phyloP scores from a whole-genome alignment of 2,888 invertebrate species.

The Eupithecia abbreviata region DNA sequence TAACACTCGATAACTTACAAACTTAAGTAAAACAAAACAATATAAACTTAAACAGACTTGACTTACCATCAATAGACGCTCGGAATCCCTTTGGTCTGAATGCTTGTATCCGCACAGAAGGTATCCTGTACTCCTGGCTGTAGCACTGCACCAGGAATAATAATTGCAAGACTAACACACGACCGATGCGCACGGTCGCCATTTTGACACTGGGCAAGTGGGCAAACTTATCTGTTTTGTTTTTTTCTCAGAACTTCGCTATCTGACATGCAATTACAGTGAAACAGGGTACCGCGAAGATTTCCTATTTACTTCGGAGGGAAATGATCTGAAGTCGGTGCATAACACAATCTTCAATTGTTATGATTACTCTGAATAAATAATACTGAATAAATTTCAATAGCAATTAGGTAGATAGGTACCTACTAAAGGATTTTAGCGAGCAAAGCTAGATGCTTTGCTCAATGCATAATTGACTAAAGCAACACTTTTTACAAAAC shows the following conservation, averaged over 20 bases:
- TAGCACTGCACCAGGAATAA: slow-evolving; percentile 43
- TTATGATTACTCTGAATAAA: not conserved
- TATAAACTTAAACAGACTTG: slow-evolving; percentile 42
- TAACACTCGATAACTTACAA: not conserved
- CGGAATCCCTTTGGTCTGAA: slow-evolving; percentile 83
- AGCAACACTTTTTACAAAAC: not conserved
- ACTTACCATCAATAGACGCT: slow-evolving; percentile 84
- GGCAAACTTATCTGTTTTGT: not conserved
- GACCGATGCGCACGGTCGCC: slow-evolving; percentile 44
- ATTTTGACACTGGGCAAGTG: slow-evolving; percentile 54
- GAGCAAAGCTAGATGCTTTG: not conserved
- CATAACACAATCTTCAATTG: not conserved
- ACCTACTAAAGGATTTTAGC: not conserved
- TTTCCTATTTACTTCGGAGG: not conserved
- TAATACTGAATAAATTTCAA: not conserved
- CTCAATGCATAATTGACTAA: too few relatives aligned
- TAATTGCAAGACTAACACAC: slow-evolving; percentile 39
- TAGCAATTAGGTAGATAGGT: not conserved
- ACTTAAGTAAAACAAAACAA: slow-evolving; percentile 20
- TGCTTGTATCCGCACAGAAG: slow-evolving; percentile 80
- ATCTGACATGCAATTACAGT: not conserved
- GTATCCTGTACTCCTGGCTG: slow-evolving; percentile 58
- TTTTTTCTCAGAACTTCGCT: slow-evolving; percentile 1
- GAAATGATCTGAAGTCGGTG: not conserved
- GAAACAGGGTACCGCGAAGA: not conserved